Base-by-base conservation (phyloP, 1,140 invertebrate genomes). In the Magallana ariakensis region DNA sequence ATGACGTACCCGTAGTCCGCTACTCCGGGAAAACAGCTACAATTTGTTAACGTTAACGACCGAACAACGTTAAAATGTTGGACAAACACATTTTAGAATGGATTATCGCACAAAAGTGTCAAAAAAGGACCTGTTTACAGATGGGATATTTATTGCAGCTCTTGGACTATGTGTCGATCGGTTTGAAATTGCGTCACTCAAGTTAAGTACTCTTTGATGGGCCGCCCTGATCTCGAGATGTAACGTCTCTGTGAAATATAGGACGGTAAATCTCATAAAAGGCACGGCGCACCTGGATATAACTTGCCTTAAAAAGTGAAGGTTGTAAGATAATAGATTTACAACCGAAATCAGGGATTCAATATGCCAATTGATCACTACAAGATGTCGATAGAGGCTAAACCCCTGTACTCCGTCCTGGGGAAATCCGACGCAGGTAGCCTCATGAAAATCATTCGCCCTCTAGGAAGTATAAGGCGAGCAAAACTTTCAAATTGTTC, bases 301-400 rank as follows among this genome's bases (percentile, higher is more conserved):
- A 19, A 75, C 66, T 75, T 75, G 22, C 66, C 22, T 33, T 75
- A 75, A 75, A 75, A 75, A 75, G 66, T 75, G 62, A 70, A 70
- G 62, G 66, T 22, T 7, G 22, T 75, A 75, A 75, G 66, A 75
- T 75, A 75, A 75, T 75, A 75, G 19, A 75, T 75, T 75, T 75
- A 75, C 66, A 19, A 75, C 26, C 66, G 66, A 75, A 75, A 75
- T 75, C 66, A 75, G 11, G 66, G 22, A 75, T 75, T 75, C 66
- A 75, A 75, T 75, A 82, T 82, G 80, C 80, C 80, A 55, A 82
- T 55, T 82, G 80, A 82, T 82, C 80, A 82, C 46, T 82, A 82
- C 55, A 82, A 82, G 54, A 82, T 82, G 80, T 82, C 80, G 46
- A 82, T 82, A 54, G 19, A 82, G 80, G 80, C 80, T 54, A 82